A percentile compares a stretch with the other conserved stretches of the same genome.
Evolutionary conservation across 2,113 vertebrate genomes (phyloP).

Genomic region (Sarotherodon lohbergeri): DNA sequence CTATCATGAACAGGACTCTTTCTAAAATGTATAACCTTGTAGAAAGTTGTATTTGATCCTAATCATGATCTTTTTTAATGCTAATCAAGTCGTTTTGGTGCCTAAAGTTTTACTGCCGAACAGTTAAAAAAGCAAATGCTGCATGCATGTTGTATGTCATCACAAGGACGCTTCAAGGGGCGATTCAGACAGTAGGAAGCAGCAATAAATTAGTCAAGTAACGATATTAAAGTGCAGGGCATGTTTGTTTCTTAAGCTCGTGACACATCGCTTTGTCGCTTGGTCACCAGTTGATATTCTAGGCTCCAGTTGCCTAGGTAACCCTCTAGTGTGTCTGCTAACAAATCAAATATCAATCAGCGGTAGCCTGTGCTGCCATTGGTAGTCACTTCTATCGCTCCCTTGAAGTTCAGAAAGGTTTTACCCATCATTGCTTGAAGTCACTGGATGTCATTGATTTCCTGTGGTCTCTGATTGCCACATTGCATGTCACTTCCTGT

Average conservation of each 20-base stretch:
- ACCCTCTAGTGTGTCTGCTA: not conserved
- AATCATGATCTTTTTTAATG: not conserved
- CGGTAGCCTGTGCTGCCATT: not conserved
- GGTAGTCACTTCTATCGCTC: not conserved
- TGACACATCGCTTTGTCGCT: not conserved
- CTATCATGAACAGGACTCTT: not conserved
- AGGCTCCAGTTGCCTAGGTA: not conserved
- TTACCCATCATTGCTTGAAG: not conserved
- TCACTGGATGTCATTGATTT: not conserved
- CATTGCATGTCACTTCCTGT: not conserved
- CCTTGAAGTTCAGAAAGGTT: not conserved
- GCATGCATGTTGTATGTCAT: not conserved
- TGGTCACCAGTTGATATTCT: not conserved
- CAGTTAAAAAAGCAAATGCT: not conserved
- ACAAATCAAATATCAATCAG: not conserved
- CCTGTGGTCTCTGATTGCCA: not conserved
- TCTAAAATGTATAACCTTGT: not conserved
- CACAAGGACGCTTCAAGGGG: not conserved
- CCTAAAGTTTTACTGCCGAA: not conserved
- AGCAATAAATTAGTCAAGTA: not conserved
- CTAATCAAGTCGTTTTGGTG: not conserved
- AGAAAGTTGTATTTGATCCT: not conserved
- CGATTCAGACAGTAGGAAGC: not conserved
- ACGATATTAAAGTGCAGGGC: not conserved
- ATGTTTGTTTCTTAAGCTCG: not conserved